Conservation (phyloP, 1,140 invertebrate genomes). For the Diuraphis noxia region DNA sequence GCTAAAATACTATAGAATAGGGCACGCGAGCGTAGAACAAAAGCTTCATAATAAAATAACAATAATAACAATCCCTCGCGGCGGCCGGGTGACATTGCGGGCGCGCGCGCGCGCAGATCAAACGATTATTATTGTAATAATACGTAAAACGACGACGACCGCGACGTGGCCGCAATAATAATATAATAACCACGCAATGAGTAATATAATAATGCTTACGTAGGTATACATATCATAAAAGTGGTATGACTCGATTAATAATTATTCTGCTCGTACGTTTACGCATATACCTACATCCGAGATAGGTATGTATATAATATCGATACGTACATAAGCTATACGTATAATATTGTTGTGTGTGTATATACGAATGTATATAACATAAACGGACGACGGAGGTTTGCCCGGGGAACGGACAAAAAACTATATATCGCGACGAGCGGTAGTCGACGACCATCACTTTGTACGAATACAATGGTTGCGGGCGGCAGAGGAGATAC, state of each 20-base stretch:
- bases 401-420: not conserved
- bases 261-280: conserved; percentile 15
- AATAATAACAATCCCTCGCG: conserved; percentile 28
- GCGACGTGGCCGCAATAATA: conserved; percentile 32
- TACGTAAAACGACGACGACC: conserved; percentile 24
- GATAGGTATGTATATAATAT: not conserved
- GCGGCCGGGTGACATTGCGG: conserved; percentile 8
- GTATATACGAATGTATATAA: too few species aligned
- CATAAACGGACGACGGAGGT: not conserved
- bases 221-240: not conserved
- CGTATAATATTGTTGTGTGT: not conserved
- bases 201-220: not conserved
- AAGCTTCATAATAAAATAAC: conserved; percentile 23
- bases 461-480: conserved; percentile 25
- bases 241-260: not conserved
- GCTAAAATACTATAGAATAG: not conserved
- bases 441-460: not conserved
- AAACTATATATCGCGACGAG: not conserved
- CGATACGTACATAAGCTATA: not conserved
- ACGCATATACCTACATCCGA: not conserved
- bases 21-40: not conserved
- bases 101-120: conserved; percentile 13
- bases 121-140: conserved; percentile 26
- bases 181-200: not conserved
- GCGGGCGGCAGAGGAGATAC: not conserved